Evolutionary conservation across 2,113 vertebrate genomes (phyloP), one percentile per base, ranked within the genome.

Genomic region (Chaetodon auriga): DNA sequence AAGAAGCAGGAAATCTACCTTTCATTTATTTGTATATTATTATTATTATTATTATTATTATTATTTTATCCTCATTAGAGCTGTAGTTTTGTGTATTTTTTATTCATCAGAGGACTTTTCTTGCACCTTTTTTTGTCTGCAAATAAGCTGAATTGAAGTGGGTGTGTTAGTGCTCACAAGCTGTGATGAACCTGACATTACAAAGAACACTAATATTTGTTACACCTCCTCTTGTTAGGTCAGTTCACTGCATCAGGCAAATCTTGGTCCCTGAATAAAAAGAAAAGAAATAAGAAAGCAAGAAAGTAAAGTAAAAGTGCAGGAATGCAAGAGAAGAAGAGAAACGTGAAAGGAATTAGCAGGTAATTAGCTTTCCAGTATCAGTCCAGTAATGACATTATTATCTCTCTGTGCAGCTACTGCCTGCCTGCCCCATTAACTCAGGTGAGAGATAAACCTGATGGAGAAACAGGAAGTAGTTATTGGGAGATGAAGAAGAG

Each of bases 371-470:
- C 21, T 78, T 55, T 21, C 15, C 19, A 51, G n/a, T 19, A 15
- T 72, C 58, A 2, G 18, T 75, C 23, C 70, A 58, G 8, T 78
- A 15, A 71, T 36, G 45, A 21, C 58, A 45, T 19, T 76, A 25
- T 85, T 75, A 84, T 74, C 82, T 75, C 68, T 23, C 57, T 9
- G 12, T 48, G 60, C 81, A 68, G 81, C 66, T 76, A 65, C 70
- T 71, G 48, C 30, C 35, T 62, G 78, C 41, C 35, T 62, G 78
- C 41, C 12, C 61, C 55, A 68, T 74, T 84, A 57, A 68, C 75
- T 61, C 61, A 72, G 48, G 36, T 82, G 66, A 75, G 21, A 36
- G 43, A 71, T 65, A 57, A 75, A 75, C 57, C 30, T n/a, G 43
- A 73, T 63, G 57, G 18, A 81, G 68, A 74, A 21, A 46, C 41